Evolutionary conservation across 2,113 vertebrate species (phyloP).

Genomic region (Pristiophorus japonicus): DNA sequence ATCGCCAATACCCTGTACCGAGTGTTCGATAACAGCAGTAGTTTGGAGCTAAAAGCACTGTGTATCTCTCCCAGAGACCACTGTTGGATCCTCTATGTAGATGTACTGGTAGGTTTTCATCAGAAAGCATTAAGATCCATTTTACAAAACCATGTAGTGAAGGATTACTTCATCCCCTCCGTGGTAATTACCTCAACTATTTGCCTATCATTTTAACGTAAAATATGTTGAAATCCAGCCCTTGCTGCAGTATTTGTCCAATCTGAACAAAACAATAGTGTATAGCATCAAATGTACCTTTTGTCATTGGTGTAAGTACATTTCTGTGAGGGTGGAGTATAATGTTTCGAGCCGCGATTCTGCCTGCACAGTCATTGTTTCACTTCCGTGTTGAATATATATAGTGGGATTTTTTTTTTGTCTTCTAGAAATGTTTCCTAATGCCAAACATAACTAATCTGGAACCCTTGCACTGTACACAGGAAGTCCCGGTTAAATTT

Average conservation of each 20-base stretch:
- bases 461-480: no score
- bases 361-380: no score
- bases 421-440: no score
- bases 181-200: no score
- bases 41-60: slow-evolving; percentile 69
- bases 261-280: slow-evolving; percentile 40
- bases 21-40: slow-evolving; percentile 78
- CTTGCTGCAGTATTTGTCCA: slow-evolving; percentile 32
- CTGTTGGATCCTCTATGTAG: slow-evolving; percentile 94
- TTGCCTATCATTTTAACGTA: not conserved
- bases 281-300: slow-evolving; percentile 43
- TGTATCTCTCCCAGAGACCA: slow-evolving; percentile 80
- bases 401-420: no score
- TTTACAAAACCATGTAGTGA: no score
- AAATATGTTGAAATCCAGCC: not conserved
- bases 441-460: no score
- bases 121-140: slow-evolving; percentile 20
- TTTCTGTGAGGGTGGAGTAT: not conserved
- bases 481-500: no score
- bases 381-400: no score
- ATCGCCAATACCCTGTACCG: slow-evolving; percentile 81
- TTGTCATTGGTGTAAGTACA: not conserved
- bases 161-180: no score
- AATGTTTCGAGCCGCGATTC: not conserved
- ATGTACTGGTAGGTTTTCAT: slow-evolving; percentile 76